Conservation (phyloP, 2,888 invertebrate species). For the Polyommatus iphigenia region DNA sequence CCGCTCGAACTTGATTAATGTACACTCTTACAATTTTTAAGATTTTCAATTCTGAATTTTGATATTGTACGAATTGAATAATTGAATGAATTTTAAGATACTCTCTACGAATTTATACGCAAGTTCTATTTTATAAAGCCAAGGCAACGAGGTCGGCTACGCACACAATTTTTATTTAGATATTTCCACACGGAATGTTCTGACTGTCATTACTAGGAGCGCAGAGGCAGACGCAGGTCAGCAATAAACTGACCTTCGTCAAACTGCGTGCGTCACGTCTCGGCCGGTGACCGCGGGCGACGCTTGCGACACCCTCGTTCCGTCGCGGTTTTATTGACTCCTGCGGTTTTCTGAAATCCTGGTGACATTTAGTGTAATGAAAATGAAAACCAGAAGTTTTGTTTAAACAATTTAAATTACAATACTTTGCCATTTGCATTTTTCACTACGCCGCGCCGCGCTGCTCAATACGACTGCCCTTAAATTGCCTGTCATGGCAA, state of each 20-base stretch:
- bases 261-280: conserved; percentile 73
- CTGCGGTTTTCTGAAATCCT: conserved; percentile 70
- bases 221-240: conserved; percentile 74
- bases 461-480: background rate
- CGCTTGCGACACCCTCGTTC: conserved; percentile 59
- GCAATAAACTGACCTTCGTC: conserved; percentile 80
- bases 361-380: conserved; percentile 67
- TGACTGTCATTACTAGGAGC: conserved; percentile 66
- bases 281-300: conserved; percentile 52
- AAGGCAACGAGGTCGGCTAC: background rate
- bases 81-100: too few relatives aligned
- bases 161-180: conserved; percentile 1
- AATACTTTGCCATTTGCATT: background rate
- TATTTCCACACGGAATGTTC: conserved; percentile 45
- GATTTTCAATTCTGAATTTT: too few relatives aligned
- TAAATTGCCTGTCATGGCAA: background rate
- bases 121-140: background rate
- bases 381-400: conserved; percentile 62
- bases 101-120: too few relatives aligned
- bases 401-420: conserved; percentile 23
- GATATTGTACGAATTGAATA: too few relatives aligned
- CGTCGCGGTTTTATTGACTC: conserved; percentile 73
- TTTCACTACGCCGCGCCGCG: background rate
- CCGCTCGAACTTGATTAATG: too few relatives aligned
- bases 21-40: too few relatives aligned